These are phyloP conservation scores for Nanger granti DNA, from an alignment of 2,113 vertebrate genomes.

Conservation along the genomic window DNA sequence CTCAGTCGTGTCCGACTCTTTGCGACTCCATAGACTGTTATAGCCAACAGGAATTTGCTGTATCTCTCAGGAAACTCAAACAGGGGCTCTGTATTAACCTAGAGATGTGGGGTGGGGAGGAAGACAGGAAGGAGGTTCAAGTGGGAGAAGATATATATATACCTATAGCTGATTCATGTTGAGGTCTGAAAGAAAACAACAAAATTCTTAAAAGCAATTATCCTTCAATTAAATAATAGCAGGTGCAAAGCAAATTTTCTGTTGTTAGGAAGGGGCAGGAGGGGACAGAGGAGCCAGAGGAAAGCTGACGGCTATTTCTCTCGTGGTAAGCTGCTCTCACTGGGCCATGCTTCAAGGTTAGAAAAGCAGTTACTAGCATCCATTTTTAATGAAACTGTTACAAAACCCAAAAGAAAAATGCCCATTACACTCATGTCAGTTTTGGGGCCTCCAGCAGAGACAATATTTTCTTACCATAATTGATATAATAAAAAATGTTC, in stretches of 20 bases:
- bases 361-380: background rate
- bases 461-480: background rate
- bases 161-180: too few relatives aligned
- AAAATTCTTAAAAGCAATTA: too few relatives aligned
- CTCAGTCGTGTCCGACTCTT: too few relatives aligned
- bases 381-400: conserved; percentile 43
- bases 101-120: too few relatives aligned
- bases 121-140: too few relatives aligned
- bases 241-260: conserved; percentile 73
- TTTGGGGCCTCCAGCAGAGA: background rate
- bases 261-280: conserved; percentile 47
- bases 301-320: conserved; percentile 52
- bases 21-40: too few relatives aligned
- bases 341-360: background rate
- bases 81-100: too few relatives aligned
- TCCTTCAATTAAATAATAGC: too few relatives aligned
- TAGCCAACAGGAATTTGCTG: too few relatives aligned
- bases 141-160: too few relatives aligned
- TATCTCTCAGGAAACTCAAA: too few relatives aligned
- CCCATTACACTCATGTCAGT: background rate
- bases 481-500: background rate
- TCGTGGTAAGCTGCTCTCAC: background rate
- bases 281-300: conserved; percentile 49
- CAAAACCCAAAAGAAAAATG: conserved; percentile 9
- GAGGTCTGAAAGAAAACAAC: too few relatives aligned